Base-by-base conservation (phyloP, 2,888 invertebrate genomes). In the Dasysyrphus tricinctus region DNA sequence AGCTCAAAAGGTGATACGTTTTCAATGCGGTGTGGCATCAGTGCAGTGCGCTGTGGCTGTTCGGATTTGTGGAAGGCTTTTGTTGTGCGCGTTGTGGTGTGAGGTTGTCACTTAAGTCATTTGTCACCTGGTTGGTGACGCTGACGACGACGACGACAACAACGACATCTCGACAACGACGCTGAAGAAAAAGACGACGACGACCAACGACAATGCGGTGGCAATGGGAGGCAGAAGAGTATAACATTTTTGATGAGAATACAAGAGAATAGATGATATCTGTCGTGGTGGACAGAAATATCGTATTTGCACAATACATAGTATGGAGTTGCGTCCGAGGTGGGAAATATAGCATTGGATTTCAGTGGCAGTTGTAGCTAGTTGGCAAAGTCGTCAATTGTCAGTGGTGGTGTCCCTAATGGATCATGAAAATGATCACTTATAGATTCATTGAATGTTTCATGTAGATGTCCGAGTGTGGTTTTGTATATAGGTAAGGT, bases 31-130 rank as follows among this genome's bases (percentile, higher is more conserved):
- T 85, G 76, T 65, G 34, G 42, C 29, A 9, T 37, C 42, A 44
- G 57, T 59, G 69, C 67, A 39, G 63, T 24, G 11, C 11, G 57
- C 39, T 37, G 75, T 65, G 16, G 37, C 44, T 47, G 70, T 29
- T 63, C 9, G 57, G 32, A 65, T 63, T 24, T 42, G 59, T 73
- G 57, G 85, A 81, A 77, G 81, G 78, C 75, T 86, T 82, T 82
- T 72, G 78, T 86, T 82, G 75, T 75, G 82, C 72, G 70, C 65
- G 63, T 79, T 82, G 79, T 75, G 86, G 78, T 86, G 82, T 86
- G 82, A 86, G 78, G 74, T 72, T 86, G 86, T 82, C 86, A 86
- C 72, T 82, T 82, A 86, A 82, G 82, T 75, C 86, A 76, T 86
- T 86, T 86, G 78, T 86, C 78, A 79, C 82, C 86, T 79, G 72